Percentiles rank a stretch among this genome's conserved stretches.
These are phyloP conservation scores for Drosophila neonasuta DNA, from an alignment of 2,888 invertebrate species.

Conservation along the genomic window DNA sequence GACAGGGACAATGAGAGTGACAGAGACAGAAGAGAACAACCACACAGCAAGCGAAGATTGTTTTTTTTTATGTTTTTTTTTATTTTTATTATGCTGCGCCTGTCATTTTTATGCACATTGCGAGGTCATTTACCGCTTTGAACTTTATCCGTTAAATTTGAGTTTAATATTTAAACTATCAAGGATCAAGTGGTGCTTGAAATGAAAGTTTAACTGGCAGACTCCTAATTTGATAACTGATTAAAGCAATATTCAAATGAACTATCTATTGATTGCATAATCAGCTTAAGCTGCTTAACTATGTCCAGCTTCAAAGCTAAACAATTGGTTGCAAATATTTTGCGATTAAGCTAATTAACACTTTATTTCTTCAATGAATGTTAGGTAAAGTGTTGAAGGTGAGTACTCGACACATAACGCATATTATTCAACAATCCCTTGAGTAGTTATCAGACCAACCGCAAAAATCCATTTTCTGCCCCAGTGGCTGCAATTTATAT, in stretches of 20 bases:
- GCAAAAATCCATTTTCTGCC: slow-evolving; percentile 72
- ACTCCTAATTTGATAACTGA: neutral
- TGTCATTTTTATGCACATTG: slow-evolving; percentile 62
- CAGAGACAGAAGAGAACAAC: slow-evolving; percentile 6
- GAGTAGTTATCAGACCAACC: slow-evolving; percentile 69
- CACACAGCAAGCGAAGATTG: slow-evolving; percentile 19
- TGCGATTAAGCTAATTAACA: slow-evolving; percentile 26
- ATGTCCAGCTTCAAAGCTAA: too few relatives aligned
- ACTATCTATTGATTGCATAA: too few relatives aligned
- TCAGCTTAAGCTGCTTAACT: too few relatives aligned
- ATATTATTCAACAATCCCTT: slow-evolving; percentile 45
- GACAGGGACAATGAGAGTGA: slow-evolving; percentile 33
- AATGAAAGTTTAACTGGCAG: slow-evolving; percentile 7
- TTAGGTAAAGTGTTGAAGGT: neutral
- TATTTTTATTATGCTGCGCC: slow-evolving; percentile 58
- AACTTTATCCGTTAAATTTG: slow-evolving; percentile 58
- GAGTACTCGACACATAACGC: slow-evolving; percentile 24
- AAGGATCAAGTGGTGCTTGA: slow-evolving; percentile 28
- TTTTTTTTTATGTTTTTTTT: slow-evolving; percentile 17
- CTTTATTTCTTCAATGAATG: neutral
- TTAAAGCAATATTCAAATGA: neutral
- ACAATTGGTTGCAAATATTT: neutral
- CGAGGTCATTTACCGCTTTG: slow-evolving; percentile 71
- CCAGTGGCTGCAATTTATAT: slow-evolving; percentile 72
- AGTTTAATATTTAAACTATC: slow-evolving; percentile 30